Conservation (phyloP, 2,888 invertebrate species). For the Koerneria pararmatus region DNA sequence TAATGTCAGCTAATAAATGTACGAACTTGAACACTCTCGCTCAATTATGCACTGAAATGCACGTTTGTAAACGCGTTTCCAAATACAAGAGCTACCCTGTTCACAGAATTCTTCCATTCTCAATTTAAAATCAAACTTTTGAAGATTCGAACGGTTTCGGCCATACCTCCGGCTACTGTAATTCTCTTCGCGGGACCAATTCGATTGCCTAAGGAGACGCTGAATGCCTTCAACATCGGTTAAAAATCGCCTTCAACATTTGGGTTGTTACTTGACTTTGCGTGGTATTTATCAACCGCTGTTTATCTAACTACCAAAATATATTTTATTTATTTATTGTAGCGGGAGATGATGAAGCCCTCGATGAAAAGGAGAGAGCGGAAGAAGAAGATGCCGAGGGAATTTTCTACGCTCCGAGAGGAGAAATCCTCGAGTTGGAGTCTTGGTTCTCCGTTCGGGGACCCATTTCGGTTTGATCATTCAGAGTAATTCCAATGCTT, state of each 20-base stretch:
- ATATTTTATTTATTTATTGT: not conserved
- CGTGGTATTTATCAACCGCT: no score
- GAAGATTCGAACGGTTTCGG: conserved; percentile 75
- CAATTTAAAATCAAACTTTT: conserved; percentile 60
- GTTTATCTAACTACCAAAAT: no score
- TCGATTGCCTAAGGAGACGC: conserved; percentile 29
- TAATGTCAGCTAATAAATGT: no score
- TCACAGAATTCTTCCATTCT: not conserved
- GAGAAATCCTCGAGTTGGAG: conserved; percentile 20
- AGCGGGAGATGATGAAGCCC: conserved; percentile 2
- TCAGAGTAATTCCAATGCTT: no score
- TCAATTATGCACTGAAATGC: no score
- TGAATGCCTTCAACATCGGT: conserved; percentile 42
- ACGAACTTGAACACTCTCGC: no score
- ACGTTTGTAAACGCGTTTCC: no score
- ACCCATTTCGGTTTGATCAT: conserved; percentile 7
- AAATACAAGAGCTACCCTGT: no score
- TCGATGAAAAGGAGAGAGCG: not conserved
- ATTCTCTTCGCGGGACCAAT: conserved; percentile 74
- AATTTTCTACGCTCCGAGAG: conserved; percentile 8
- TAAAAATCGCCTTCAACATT: conserved; percentile 7
- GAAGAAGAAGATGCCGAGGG: not conserved
- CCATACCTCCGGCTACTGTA: conserved; percentile 77
- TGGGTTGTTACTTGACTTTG: no score
- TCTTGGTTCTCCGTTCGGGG: conserved; percentile 19